Percentiles rank a stretch among this genome's conserved stretches.
These are phyloP conservation scores for Hyles lineata DNA, from an alignment of 2,888 invertebrate genomes.

Conservation along the genomic window DNA sequence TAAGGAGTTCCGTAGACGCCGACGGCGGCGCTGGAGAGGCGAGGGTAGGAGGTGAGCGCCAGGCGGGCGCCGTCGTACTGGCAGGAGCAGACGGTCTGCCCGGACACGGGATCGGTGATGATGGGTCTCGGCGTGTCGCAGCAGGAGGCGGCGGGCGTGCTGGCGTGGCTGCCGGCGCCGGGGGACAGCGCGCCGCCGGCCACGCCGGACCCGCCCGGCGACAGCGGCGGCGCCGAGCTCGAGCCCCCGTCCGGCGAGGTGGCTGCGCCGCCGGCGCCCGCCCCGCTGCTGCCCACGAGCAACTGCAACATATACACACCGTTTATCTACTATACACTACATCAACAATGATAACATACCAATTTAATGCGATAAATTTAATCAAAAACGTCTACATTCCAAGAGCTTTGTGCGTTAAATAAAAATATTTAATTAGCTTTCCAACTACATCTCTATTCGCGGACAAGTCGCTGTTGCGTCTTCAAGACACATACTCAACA, in stretches of 20 bases:
- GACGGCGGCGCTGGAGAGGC: constrained; percentile 90
- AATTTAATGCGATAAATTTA: background rate
- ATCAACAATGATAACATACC: background rate
- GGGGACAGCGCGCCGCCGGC: constrained; percentile 85
- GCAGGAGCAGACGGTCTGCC: constrained; percentile 97
- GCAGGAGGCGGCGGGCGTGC: constrained; percentile 87
- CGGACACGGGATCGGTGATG: constrained; percentile 96
- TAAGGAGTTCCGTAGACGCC: constrained; percentile 94
- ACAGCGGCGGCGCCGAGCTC: constrained; percentile 90
- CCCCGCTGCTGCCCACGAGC: constrained; percentile 90
- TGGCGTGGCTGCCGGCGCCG: constrained; percentile 82
- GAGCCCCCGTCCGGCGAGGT: constrained; percentile 89
- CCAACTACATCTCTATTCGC: background rate
- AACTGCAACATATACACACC: constrained; percentile 78
- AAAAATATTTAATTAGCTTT: no score
- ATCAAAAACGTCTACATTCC: background rate
- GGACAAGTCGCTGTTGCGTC: no score
- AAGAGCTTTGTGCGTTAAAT: background rate
- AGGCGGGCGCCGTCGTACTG: constrained; percentile 96
- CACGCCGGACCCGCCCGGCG: constrained; percentile 89
- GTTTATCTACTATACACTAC: constrained; percentile 8
- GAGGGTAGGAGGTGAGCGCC: constrained; percentile 91
- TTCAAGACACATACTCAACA: background rate
- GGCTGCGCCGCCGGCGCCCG: constrained; percentile 89
- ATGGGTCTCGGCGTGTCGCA: constrained; percentile 96